Evolutionary conservation across 2,888 invertebrate species (phyloP).

Genomic region (Tineola bisselliella): DNA sequence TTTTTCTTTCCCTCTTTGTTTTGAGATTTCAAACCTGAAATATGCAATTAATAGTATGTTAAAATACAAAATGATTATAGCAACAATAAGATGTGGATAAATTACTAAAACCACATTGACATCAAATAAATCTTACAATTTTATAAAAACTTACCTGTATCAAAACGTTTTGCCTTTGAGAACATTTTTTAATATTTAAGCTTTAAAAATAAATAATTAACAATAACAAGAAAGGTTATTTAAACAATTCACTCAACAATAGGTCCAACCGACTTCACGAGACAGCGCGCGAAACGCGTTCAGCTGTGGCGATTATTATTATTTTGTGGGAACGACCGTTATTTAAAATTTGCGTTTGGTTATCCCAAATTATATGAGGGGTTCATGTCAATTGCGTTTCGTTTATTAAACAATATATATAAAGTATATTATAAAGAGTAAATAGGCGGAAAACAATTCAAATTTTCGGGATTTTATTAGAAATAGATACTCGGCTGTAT

Average conservation of each 20-base stretch:
- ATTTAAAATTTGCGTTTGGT: conserved; percentile 22
- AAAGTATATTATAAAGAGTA: too few species aligned
- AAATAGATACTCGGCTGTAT: too few species aligned
- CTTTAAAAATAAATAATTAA: conserved; percentile 2
- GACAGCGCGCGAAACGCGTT: conserved; percentile 23
- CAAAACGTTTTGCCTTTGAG: conserved; percentile 59
- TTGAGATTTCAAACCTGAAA: background rate
- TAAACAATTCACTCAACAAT: background rate
- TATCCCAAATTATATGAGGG: conserved; percentile 17
- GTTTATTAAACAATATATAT: too few species aligned
- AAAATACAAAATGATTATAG: too few species aligned
- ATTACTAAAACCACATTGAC: too few species aligned
- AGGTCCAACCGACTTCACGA: background rate
- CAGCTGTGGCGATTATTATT: conserved; percentile 15
- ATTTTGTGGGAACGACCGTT: conserved; percentile 22
- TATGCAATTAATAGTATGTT: background rate
- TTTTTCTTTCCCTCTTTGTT: conserved; percentile 23
- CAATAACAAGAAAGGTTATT: background rate
- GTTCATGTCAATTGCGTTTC: too few species aligned
- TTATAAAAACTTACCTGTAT: conserved; percentile 37
- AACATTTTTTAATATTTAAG: conserved; percentile 35
- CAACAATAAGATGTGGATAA: too few species aligned
- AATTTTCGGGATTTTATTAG: too few species aligned
- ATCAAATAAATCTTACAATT: background rate
- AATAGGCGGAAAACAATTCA: too few species aligned